These are phyloP conservation scores for Clitarchus hookeri DNA, from an alignment of 2,888 invertebrate genomes.

Conservation along the genomic window DNA sequence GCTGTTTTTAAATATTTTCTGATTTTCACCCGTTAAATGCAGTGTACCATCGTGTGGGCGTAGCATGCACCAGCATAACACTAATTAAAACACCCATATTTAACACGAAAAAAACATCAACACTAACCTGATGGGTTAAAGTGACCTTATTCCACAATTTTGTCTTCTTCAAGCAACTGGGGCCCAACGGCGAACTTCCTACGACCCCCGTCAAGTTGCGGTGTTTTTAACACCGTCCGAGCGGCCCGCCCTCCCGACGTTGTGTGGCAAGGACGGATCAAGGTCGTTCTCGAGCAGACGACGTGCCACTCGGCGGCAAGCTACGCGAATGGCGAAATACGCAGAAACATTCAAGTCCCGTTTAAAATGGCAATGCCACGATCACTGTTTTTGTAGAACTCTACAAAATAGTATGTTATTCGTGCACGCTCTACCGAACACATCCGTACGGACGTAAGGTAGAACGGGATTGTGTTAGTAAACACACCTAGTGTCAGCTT, in stretches of 20 bases:
- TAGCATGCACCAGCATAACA: not conserved
- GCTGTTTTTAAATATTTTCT: not conserved
- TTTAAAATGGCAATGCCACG: too few species aligned
- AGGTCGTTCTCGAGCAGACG: slow-evolving; percentile 49
- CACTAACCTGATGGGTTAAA: not conserved
- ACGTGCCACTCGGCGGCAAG: slow-evolving; percentile 33
- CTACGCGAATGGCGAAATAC: not conserved
- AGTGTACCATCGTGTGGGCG: too few species aligned
- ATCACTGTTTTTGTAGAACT: too few species aligned
- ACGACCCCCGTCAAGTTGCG: not conserved
- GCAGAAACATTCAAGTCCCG: not conserved
- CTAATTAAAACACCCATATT: not conserved
- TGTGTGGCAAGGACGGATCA: slow-evolving; percentile 52
- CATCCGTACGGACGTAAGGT: not conserved
- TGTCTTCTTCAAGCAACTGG: not conserved
- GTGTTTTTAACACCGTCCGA: slow-evolving; percentile 21
- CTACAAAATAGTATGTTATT: not conserved
- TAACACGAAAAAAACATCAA: not conserved
- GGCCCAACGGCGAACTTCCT: not conserved
- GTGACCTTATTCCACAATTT: not conserved
- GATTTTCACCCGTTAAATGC: not conserved
- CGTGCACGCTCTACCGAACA: not conserved
- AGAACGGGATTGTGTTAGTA: not conserved
- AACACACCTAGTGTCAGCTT: not conserved
- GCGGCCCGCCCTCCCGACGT: slow-evolving; percentile 29